A percentile compares a stretch with the other conserved stretches of the same genome.
phyloP scores from a whole-genome alignment of 2,113 vertebrate species.

The Plecturocebus donacophilus region DNA sequence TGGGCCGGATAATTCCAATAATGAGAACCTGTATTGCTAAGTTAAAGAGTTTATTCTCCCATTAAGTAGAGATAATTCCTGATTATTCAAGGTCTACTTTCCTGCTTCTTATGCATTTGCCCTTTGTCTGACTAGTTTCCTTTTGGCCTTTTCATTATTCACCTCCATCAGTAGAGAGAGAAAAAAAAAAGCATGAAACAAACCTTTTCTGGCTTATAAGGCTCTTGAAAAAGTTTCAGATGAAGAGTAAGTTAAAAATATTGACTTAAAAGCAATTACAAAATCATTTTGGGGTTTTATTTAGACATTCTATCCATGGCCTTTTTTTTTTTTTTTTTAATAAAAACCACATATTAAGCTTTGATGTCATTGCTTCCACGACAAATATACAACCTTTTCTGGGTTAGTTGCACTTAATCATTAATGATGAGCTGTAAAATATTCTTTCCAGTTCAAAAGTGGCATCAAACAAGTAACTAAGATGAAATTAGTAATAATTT shows the following conservation, averaged over 20 bases:
- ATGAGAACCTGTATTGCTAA: not conserved
- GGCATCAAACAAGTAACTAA: slow-evolving; percentile 58
- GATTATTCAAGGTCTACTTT: not conserved
- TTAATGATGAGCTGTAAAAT: slow-evolving; percentile 68
- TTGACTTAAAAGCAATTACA: slow-evolving; percentile 51
- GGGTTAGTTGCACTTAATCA: slow-evolving; percentile 56
- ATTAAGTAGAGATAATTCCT: not conserved
- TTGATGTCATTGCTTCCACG: slow-evolving; percentile 71
- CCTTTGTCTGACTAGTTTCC: not conserved
- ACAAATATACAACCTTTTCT: slow-evolving; percentile 54
- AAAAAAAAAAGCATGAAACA: not conserved
- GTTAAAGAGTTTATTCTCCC: not conserved
- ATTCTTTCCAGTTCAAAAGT: slow-evolving; percentile 68
- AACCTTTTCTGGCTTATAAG: not conserved
- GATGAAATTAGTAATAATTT: slow-evolving; percentile 63
- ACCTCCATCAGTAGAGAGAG: not conserved
- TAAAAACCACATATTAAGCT: not conserved
- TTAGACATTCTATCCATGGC: not conserved
- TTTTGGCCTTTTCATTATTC: slow-evolving; percentile 35
- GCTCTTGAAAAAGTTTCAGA: slow-evolving; percentile 38
- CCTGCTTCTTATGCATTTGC: not conserved
- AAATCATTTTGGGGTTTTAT: slow-evolving; percentile 26
- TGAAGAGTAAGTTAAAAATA: slow-evolving; percentile 50
- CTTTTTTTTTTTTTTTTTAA: not conserved
- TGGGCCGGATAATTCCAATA: not conserved